Base-by-base conservation (phyloP, 2,113 vertebrate genomes). In the Hystrix cristata region DNA sequence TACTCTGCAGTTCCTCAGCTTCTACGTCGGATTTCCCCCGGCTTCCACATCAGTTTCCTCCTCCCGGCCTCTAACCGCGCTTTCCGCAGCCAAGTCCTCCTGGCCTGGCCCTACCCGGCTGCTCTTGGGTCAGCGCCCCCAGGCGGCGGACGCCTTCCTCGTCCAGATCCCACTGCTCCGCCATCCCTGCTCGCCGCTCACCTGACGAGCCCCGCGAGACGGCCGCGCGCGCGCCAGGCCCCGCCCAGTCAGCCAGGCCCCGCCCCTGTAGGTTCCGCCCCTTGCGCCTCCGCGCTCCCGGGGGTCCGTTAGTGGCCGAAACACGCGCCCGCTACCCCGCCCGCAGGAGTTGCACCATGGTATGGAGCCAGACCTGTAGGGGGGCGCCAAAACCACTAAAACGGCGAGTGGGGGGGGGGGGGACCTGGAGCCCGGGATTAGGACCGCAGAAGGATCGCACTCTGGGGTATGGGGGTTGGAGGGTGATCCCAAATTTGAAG, bases 131-230 rank as follows among this genome's bases (percentile, higher is more conserved):
- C 96, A 98, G 92, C 85, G 97, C 96, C 96, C 98, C 98, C 90
- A 98, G 81, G 94, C 97, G 98, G 81, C 96, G 92, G 94, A 97
- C 48, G 57, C 96, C 67, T 85, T 98, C 96, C 82, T 98, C 98
- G 85, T 98, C 96, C 94, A 98, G 96, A 46, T 97, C 97, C 98
- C 98, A 98, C 48, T 96, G 97, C 95, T 97, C 98, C 76, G 97
- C 98, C 98, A 98, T 98, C 51, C 95, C 80, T 3, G 89, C 65
- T 91, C 46, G 43, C 80, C 46, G 92, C 96, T 95, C 95, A 95
- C 95, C 96, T 91, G 96, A 65, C 85, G 10, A 87, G 0, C 79
- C 69, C 81, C 88, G 43, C 81, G 87, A 74, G 95, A 59, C 53
- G 13, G 38, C 76, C 74, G 1, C 0, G 21, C 71, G 5, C 60